phyloP scores from a whole-genome alignment of 2,113 vertebrate genomes.

The Pterophyllum scalare region DNA sequence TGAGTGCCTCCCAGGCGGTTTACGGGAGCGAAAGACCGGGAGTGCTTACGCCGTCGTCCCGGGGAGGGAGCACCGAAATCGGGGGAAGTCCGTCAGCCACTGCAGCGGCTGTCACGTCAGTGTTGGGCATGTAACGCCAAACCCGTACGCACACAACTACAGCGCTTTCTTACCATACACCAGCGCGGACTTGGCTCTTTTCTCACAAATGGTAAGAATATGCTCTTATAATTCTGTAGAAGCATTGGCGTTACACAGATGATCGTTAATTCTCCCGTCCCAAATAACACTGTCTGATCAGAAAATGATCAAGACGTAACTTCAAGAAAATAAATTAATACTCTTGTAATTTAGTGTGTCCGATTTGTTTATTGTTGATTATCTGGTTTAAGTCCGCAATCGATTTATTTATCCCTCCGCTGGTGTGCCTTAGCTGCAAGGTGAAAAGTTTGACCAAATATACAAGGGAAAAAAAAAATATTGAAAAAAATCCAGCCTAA shows the following conservation, averaged over 20 bases:
- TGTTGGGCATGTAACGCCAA: slow-evolving; percentile 96
- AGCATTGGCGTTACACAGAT: not conserved
- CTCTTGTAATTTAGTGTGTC: too few species aligned
- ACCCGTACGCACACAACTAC: slow-evolving; percentile 94
- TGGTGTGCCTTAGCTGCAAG: not conserved
- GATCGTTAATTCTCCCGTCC: not conserved
- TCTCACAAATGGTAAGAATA: slow-evolving; percentile 95
- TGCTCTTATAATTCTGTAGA: not conserved
- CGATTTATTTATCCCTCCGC: not conserved
- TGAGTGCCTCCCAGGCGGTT: slow-evolving; percentile 92
- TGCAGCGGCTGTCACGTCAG: slow-evolving; percentile 88
- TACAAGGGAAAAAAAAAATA: not conserved
- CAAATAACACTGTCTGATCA: not conserved
- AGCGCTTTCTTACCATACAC: slow-evolving; percentile 97
- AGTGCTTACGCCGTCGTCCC: slow-evolving; percentile 87
- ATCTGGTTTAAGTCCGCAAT: not conserved
- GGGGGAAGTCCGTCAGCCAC: slow-evolving; percentile 86
- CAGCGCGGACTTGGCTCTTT: slow-evolving; percentile 93
- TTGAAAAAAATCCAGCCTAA: not conserved
- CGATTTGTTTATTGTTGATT: slow-evolving; percentile 4
- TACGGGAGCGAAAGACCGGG: slow-evolving; percentile 91
- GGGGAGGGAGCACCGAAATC: slow-evolving; percentile 86
- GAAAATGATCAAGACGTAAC: not conserved
- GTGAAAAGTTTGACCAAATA: slow-evolving; percentile 32
- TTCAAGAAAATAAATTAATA: not conserved